These are phyloP conservation scores for Varroa destructor DNA, from an alignment of 1,140 invertebrate genomes.

Conservation along the genomic window DNA sequence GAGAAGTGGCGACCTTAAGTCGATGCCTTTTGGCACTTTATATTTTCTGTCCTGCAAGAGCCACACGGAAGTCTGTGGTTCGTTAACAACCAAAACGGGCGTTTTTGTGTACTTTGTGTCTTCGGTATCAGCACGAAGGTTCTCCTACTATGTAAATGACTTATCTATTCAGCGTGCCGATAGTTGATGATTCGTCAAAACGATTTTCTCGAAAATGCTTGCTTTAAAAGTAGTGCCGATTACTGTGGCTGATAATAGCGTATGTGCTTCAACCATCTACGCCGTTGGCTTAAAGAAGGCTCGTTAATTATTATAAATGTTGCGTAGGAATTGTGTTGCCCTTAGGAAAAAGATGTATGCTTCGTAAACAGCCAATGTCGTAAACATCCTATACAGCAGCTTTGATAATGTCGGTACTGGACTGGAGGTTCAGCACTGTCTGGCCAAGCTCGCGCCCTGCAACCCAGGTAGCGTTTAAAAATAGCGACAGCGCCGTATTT, in stretches of 20 bases:
- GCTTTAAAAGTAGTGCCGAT: constrained; percentile 50
- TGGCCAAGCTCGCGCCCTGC: constrained; percentile 45
- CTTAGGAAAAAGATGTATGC: too few relatives aligned
- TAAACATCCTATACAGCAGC: too few relatives aligned
- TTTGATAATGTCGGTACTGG: constrained; percentile 42
- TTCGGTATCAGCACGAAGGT: constrained; percentile 57
- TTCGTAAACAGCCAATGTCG: too few relatives aligned
- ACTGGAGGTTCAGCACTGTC: constrained; percentile 62
- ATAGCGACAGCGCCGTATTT: constrained; percentile 67
- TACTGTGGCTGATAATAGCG: constrained; percentile 55
- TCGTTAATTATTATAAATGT: constrained; percentile 61
- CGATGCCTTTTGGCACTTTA: constrained; percentile 71
- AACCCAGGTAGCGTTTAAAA: constrained; percentile 69
- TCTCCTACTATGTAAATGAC: constrained; percentile 81
- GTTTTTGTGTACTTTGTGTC: constrained; percentile 49
- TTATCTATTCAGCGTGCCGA: constrained; percentile 59
- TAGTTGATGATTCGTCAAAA: constrained; percentile 43
- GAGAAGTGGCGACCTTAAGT: constrained; percentile 68
- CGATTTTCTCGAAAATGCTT: constrained; percentile 58
- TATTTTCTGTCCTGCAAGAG: constrained; percentile 88
- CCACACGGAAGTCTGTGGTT: constrained; percentile 54
- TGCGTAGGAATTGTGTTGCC: constrained; percentile 56
- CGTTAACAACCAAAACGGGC: not conserved
- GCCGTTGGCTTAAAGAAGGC: constrained; percentile 57
- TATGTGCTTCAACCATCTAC: constrained; percentile 55